Evolutionary conservation across 2,888 invertebrate genomes (phyloP).

Genomic region (Hirtodrosophila duncani): DNA sequence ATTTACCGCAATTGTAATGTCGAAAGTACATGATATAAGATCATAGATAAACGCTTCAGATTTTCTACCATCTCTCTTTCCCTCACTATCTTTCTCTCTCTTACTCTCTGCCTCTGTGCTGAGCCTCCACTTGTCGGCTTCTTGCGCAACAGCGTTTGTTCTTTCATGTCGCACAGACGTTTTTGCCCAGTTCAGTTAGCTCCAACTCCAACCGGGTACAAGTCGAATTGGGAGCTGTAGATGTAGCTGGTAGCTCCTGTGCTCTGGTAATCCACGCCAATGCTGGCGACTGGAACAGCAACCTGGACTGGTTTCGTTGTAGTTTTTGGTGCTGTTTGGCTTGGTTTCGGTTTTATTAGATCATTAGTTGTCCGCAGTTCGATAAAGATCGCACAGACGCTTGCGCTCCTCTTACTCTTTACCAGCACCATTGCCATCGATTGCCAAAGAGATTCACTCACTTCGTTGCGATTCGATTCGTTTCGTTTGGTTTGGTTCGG

Average conservation of each 20-base stretch:
- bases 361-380: conserved; percentile 76
- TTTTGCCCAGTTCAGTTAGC: neutral
- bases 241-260: no score
- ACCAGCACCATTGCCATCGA: conserved; percentile 22
- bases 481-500: conserved; percentile 18
- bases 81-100: neutral
- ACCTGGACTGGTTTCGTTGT: conserved; percentile 30
- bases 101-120: conserved; percentile 5
- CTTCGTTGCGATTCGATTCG: conserved; percentile 14
- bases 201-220: no score
- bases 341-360: conserved; percentile 75
- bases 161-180: conserved; percentile 49
- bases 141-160: conserved; percentile 66
- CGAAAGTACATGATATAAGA: conserved; percentile 78
- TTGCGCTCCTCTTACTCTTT: conserved; percentile 45
- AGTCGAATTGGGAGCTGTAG: conserved; percentile 57
- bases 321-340: conserved; percentile 43
- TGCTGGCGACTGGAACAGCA: conserved; percentile 50
- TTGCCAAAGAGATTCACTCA: conserved; percentile 54
- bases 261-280: conserved; percentile 62
- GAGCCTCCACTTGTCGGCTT: conserved; percentile 61
- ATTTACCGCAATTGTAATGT: conserved; percentile 79
- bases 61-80: conserved; percentile 58
- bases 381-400: conserved; percentile 73
- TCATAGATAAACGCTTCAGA: conserved; percentile 76